These are phyloP conservation scores for Colostygia pectinataria DNA, from an alignment of 2,888 invertebrate species.

Conservation along the genomic window DNA sequence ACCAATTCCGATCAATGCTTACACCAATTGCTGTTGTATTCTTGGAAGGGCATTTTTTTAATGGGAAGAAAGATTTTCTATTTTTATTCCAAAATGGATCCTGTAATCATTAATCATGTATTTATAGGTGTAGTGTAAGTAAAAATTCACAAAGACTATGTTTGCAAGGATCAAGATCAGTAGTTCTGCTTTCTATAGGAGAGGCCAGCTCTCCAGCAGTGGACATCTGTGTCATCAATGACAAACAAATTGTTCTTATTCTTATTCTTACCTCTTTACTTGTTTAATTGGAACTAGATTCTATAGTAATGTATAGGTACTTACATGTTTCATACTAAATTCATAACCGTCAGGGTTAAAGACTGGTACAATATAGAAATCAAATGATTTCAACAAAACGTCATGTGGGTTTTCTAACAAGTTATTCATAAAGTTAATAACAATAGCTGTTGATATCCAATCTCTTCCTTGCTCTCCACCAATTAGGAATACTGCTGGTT, in stretches of 20 bases:
- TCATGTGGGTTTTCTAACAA: slow-evolving; percentile 41
- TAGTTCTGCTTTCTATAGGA: too few relatives aligned
- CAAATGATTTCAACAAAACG: slow-evolving; percentile 46
- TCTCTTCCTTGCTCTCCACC: slow-evolving; percentile 70
- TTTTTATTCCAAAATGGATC: slow-evolving; percentile 65
- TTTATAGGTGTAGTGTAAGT: too few relatives aligned
- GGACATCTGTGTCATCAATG: too few relatives aligned
- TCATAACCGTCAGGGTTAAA: slow-evolving; percentile 74
- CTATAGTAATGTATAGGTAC: too few relatives aligned
- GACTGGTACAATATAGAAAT: slow-evolving; percentile 65
- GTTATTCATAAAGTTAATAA: slow-evolving; percentile 51
- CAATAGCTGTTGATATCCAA: slow-evolving; percentile 61
- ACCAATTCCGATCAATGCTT: slow-evolving; percentile 69
- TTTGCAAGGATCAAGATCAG: too few relatives aligned
- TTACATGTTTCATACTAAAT: slow-evolving; percentile 55
- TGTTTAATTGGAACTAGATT: too few relatives aligned
- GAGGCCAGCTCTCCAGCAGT: too few relatives aligned
- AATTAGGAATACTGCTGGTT: slow-evolving; percentile 57
- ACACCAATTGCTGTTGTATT: slow-evolving; percentile 55
- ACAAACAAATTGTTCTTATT: too few relatives aligned
- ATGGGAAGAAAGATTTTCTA: slow-evolving; percentile 50
- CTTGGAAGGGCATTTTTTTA: slow-evolving; percentile 43
- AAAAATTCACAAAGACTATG: too few relatives aligned
- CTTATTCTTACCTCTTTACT: too few relatives aligned
- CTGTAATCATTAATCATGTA: slow-evolving; percentile 36